Evolutionary conservation across 2,888 invertebrate species (phyloP).

Genomic region (Apoderus coryli): DNA sequence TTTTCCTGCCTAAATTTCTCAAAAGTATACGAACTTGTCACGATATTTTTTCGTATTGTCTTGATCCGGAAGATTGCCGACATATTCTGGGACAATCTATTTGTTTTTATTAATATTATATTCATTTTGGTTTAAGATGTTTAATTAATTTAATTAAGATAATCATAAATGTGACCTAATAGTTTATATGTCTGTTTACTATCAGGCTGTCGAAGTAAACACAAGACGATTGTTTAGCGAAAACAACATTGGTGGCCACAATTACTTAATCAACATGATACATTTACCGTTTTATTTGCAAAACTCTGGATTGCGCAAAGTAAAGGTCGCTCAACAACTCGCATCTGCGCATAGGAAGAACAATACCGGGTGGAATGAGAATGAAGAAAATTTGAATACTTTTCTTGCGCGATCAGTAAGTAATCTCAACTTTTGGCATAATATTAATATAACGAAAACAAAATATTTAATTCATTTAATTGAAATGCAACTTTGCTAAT

Average conservation of each 20-base stretch:
- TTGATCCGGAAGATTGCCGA: no score
- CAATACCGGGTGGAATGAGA: conserved; percentile 34
- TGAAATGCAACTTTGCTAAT: no score
- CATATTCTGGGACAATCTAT: no score
- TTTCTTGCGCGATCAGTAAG: conserved; percentile 37
- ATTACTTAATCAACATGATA: conserved; percentile 88
- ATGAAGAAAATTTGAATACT: conserved; percentile 39
- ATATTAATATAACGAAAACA: no score
- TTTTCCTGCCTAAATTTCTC: no score
- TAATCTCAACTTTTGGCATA: no score
- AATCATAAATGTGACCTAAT: neutral
- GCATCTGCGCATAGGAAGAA: conserved; percentile 43
- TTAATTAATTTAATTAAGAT: neutral
- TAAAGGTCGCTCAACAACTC: conserved; percentile 74
- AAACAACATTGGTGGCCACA: conserved; percentile 87
- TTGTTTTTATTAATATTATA: no score
- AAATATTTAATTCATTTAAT: no score
- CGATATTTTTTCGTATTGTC: no score
- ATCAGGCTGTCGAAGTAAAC: conserved; percentile 76
- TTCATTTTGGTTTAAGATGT: no score
- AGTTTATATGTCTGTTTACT: conserved; percentile 13
- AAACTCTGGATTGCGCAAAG: conserved; percentile 84
- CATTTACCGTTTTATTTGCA: conserved; percentile 97
- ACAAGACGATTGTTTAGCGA: conserved; percentile 78
- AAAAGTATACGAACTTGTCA: no score